Evolutionary conservation across 2,113 vertebrate species (phyloP).

Genomic region (Coturnix japonica): DNA sequence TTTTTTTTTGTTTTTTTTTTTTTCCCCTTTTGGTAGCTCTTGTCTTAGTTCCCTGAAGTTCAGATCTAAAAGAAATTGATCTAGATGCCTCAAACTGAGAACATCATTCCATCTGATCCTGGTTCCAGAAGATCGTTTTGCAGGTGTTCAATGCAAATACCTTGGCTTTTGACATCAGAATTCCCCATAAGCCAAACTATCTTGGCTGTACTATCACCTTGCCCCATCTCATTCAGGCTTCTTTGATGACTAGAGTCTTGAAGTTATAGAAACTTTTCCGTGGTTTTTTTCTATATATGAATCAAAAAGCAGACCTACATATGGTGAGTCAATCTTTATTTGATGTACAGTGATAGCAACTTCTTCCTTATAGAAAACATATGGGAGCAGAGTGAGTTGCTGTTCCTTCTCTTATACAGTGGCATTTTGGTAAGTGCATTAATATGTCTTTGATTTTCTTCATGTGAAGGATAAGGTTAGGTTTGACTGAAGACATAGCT

Average conservation of each 20-base stretch:
- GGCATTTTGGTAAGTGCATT: constrained; percentile 17
- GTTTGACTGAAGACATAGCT: neutral
- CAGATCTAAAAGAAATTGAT: neutral
- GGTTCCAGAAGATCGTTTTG: neutral
- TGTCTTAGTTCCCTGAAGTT: neutral
- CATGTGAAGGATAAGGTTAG: neutral
- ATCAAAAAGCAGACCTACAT: constrained; percentile 36
- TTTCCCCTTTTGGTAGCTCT: neutral
- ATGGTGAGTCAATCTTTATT: constrained; percentile 37
- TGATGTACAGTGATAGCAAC: neutral
- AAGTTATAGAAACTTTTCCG: neutral
- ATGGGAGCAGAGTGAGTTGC: neutral
- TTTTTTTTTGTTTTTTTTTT: neutral
- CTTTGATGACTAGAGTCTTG: neutral
- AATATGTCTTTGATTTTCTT: constrained; percentile 44
- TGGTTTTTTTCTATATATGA: constrained; percentile 13
- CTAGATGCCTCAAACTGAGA: neutral
- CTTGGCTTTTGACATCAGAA: neutral
- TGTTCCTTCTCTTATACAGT: neutral
- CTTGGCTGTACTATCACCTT: neutral
- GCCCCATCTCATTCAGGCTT: neutral
- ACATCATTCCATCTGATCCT: neutral
- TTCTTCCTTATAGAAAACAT: constrained; percentile 24
- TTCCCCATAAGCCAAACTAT: neutral
- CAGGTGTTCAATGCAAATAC: neutral